Percentiles rank a stretch among this genome's conserved stretches.
Conservation (phyloP, 2,113 vertebrate species). For the Phylloscopus trochilus region DNA sequence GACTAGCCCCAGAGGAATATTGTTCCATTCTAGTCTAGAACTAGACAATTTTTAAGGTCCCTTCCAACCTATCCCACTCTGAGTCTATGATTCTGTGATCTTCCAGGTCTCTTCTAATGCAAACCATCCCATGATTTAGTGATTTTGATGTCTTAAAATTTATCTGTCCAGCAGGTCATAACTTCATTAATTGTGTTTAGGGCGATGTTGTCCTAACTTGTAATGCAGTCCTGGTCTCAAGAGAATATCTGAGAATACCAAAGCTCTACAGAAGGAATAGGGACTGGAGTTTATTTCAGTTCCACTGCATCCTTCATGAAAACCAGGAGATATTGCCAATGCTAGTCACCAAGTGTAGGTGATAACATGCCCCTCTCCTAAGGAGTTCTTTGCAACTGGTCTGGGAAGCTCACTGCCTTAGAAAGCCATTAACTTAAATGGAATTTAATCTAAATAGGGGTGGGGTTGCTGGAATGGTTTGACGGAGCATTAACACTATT, state of each 20-base stretch:
- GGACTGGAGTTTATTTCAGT: neutral
- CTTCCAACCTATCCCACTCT: neutral
- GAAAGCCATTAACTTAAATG: neutral
- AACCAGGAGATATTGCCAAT: neutral
- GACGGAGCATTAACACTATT: neutral
- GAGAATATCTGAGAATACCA: neutral
- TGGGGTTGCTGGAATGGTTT: neutral
- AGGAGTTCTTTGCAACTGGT: neutral
- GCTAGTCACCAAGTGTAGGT: neutral
- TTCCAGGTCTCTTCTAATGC: neutral
- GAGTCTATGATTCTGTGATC: neutral
- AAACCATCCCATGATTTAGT: neutral
- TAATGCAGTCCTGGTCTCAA: neutral
- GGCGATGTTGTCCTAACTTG: neutral
- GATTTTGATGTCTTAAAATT: neutral
- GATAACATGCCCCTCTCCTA: rapidly evolving
- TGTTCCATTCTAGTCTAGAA: neutral
- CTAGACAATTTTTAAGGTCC: neutral
- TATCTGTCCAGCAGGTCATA: neutral
- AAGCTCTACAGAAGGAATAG: neutral
- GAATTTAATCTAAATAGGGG: neutral
- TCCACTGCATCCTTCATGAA: neutral
- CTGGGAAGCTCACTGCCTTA: neutral
- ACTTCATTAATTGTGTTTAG: neutral
- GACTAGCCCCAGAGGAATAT: neutral